Evolutionary conservation across 2,888 invertebrate species (phyloP), one percentile per base, ranked within the genome.

Genomic region (Amphipoea lucens): DNA sequence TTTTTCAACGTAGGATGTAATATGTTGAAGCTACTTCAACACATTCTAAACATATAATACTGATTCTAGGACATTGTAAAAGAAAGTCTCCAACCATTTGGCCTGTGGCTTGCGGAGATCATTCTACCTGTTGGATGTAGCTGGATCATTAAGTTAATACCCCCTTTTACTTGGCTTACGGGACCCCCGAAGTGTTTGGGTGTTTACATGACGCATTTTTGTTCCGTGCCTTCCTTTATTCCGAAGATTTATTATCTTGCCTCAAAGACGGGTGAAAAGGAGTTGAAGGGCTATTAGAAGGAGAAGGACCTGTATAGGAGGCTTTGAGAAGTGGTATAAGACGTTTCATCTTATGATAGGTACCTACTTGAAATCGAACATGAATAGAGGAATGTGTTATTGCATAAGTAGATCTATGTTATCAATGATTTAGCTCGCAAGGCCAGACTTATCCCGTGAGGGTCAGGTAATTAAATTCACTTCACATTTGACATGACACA

Each of bases 81-180:
- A 69, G 74, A 73, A 80, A 81, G 63, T 85, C 86, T 45, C 36
- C 72, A 78, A 90, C 68, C 68, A 84, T 83, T 87, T 67, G 69
- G 74, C 51, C 62, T 60, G 79, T 78, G 76, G 77, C 79, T 23
- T 76, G 66, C 71, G 62, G 63, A 83, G 88, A 89, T 86, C 79
- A 88, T 79, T 82, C 89, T 91, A 92, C 92, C 92, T 92, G 92
- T 92, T 92, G 92, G 91, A 84, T 89, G 88, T 86, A 84, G 81
- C 79, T 73, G 86, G 85, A 89, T 88, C 88, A 88, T 90, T 91
- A 90, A 87, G 86, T 90, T 89, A 90, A 90, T 89, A 85, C 86
- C 86, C 84, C 87, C 88, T 84, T 89, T 88, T 77, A 82, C 87
- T 90, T 86, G 85, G 89, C 79, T 87, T 79, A 84, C 83, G 78